These are phyloP conservation scores for Dendrolimus houi DNA, from an alignment of 2,888 invertebrate species.

Conservation along the genomic window DNA sequence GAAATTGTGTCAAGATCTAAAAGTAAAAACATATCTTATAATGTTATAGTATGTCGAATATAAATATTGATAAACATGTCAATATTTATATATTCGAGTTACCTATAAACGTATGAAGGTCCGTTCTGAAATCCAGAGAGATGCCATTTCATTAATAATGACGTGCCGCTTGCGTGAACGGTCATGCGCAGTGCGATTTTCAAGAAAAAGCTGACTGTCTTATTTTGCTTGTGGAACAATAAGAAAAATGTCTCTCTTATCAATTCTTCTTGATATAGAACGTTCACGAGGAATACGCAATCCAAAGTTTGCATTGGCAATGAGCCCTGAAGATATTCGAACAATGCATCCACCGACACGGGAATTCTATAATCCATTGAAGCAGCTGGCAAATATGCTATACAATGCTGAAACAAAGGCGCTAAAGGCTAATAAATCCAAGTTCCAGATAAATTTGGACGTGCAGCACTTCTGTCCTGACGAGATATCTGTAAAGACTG, in stretches of 20 bases:
- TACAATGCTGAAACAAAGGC: conserved; percentile 48
- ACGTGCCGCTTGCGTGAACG: conserved; percentile 6
- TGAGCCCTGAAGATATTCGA: conserved; percentile 42
- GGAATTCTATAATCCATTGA: conserved; percentile 13
- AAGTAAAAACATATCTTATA: no score
- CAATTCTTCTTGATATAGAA: conserved; percentile 20
- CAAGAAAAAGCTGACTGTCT: conserved; percentile 8
- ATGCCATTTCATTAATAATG: no score
- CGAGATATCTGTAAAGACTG: conserved; percentile 83
- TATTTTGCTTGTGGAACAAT: conserved; percentile 5
- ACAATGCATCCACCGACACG: conserved; percentile 20
- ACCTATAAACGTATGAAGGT: no score
- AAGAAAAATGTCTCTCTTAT: conserved; percentile 19
- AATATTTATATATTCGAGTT: no score
- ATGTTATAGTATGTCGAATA: no score
- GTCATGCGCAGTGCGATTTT: conserved; percentile 12
- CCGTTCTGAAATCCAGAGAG: no score
- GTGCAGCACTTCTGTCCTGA: conserved; percentile 84
- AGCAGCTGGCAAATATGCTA: conserved; percentile 32
- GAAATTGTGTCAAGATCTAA: no score
- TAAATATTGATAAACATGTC: no score
- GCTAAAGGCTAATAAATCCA: conserved; percentile 71
- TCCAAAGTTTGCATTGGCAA: conserved; percentile 42
- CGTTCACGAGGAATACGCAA: conserved; percentile 33
- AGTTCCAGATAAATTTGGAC: conserved; percentile 81